Percentiles rank a stretch among this genome's conserved stretches.
phyloP scores from a whole-genome alignment of 1,140 invertebrate genomes.

The Augochlora pura region DNA sequence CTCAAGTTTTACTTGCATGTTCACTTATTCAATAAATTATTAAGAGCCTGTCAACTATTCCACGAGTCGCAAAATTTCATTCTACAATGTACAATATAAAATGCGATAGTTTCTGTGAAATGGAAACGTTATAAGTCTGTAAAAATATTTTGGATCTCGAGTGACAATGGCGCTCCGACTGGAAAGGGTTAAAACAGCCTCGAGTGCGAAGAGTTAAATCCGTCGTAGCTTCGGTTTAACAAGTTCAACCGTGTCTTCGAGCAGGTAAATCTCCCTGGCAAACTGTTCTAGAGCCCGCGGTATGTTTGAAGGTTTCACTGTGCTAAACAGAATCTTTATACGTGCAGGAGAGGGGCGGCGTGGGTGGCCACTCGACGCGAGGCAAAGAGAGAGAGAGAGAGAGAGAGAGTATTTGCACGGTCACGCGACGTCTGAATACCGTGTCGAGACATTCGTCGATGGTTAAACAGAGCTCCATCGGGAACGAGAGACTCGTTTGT shows the following conservation, averaged over 20 bases:
- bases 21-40: too few species aligned
- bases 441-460: background rate
- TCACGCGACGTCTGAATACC: background rate
- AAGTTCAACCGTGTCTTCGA: background rate
- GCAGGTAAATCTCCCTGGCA: background rate
- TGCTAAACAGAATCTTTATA: slow-evolving; percentile 18
- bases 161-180: too few species aligned
- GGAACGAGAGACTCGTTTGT: background rate
- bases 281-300: background rate
- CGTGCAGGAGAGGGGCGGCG: background rate
- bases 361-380: background rate
- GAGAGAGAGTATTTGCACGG: background rate
- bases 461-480: background rate
- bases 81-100: too few species aligned
- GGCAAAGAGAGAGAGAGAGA: background rate
- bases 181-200: too few species aligned
- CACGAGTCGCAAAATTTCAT: too few species aligned
- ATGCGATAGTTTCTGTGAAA: too few species aligned
- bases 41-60: too few species aligned
- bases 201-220: background rate
- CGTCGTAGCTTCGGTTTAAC: background rate
- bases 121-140: too few species aligned
- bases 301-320: background rate
- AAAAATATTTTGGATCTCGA: too few species aligned
- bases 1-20: too few species aligned